Base-by-base conservation (phyloP, 2,888 invertebrate genomes). In the Cephus runcator region DNA sequence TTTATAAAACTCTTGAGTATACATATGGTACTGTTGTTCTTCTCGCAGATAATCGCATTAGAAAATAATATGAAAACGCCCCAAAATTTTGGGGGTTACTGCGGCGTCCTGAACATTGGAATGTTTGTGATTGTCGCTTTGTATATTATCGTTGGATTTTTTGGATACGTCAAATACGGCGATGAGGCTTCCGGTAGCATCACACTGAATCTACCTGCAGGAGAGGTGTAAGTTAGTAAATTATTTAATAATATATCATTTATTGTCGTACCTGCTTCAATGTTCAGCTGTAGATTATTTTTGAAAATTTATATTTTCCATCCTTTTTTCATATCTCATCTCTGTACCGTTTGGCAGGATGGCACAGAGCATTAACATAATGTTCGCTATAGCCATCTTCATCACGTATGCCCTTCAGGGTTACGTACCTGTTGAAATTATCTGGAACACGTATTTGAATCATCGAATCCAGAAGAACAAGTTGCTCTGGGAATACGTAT, bases 11-110 rank as follows among this genome's bases (percentile, higher is more conserved):
- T 34, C 0, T 34, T 0, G 34, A 34, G 34, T 34, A 1, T 34
- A 34, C 34, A 34, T 9, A 1, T 1, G 34, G 9, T 34, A 34
- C 35, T 9, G 15, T 40, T 15, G 1, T 76, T 73, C 75, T 56
- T 78, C 80, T 89, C 90, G 71, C 91, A 98, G 98, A 96, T 98
- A 69, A 94, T 98, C 75, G 97, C 98, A 3, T 90, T 98, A 82
- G 97, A 98, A 91, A 98, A 97, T 91, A 96, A 96, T 88, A 98
- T 98, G 97, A 94, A 95, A 88, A 95, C 95, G 0, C 97, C 97
- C 0, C 94, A 95, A 87, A 94, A 94, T 75, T 97, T 98, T 91
- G 94, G 95, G 4, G 95, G 95, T 2, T 94, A 93, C 78, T 95
- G 92, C 81, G 98, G 98, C 2, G 97, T 97, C 3, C 92, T 98